A percentile compares a stretch with the other conserved stretches of the same genome.
Conservation (phyloP, 2,797 vertebrate species). For the Rhinogobio ventralis region DNA sequence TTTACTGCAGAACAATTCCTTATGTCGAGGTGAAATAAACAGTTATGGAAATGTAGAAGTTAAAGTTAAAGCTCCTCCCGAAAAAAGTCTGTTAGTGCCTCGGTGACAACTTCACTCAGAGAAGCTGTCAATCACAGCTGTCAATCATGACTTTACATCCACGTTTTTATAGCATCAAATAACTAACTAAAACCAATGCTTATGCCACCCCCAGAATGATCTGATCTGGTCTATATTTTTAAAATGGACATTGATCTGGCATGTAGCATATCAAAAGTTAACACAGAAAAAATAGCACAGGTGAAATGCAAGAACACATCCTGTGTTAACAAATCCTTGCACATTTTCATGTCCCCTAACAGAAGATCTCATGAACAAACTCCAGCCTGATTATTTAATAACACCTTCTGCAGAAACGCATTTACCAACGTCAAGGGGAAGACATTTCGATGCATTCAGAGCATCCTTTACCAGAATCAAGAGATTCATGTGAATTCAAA, state of each 20-base stretch:
- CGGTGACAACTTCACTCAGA: too few species aligned
- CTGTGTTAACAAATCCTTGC: neutral
- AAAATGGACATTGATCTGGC: neutral
- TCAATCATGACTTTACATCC: too few species aligned
- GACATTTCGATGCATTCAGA: constrained; percentile 57
- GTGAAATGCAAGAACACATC: neutral
- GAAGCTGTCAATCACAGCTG: too few species aligned
- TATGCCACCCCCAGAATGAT: neutral
- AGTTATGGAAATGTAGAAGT: too few species aligned
- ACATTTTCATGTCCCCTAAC: constrained; percentile 18
- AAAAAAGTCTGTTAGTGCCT: too few species aligned
- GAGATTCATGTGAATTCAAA: constrained; percentile 64
- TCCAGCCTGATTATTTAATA: constrained; percentile 62
- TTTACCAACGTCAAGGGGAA: constrained; percentile 60
- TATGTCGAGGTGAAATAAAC: too few species aligned
- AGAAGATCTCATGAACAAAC: constrained; percentile 49
- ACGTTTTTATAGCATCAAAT: too few species aligned
- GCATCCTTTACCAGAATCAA: constrained; percentile 59
- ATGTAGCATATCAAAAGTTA: neutral
- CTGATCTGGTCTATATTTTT: neutral
- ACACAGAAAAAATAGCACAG: neutral
- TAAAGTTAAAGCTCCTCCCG: too few species aligned
- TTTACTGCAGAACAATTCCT: too few species aligned
- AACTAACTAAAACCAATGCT: too few species aligned
- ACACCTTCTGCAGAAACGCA: constrained; percentile 55